These are phyloP conservation scores for Agrochola lychnidis DNA, from an alignment of 2,888 invertebrate species.

Conservation along the genomic window DNA sequence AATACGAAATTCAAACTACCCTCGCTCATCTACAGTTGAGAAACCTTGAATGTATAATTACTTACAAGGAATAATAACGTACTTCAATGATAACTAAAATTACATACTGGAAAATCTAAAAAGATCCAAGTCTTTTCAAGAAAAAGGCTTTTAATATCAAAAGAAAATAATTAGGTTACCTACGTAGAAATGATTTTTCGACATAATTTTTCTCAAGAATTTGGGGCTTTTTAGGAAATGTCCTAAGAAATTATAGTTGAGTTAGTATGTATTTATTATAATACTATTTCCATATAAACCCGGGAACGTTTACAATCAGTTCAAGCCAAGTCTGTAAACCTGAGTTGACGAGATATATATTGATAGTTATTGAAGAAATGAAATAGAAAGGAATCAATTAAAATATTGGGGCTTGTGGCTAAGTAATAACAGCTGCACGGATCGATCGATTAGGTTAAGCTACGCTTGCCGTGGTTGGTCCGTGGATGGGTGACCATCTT, in stretches of 20 bases:
- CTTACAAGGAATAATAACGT: neutral
- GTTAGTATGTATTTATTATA: too few relatives aligned
- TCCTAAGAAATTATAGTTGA: neutral
- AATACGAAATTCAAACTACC: constrained; percentile 54
- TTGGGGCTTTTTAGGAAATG: neutral
- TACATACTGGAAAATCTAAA: neutral
- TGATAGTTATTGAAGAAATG: too few relatives aligned
- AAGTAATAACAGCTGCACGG: too few relatives aligned
- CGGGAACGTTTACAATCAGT: too few relatives aligned
- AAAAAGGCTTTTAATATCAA: neutral
- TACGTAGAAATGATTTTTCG: neutral
- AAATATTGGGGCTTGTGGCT: too few relatives aligned
- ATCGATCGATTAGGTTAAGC: too few relatives aligned
- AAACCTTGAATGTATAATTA: constrained; percentile 34
- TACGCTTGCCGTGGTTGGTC: too few relatives aligned
- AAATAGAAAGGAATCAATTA: too few relatives aligned
- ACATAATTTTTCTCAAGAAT: neutral
- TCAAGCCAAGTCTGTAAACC: neutral
- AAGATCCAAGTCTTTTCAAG: neutral
- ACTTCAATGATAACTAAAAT: neutral
- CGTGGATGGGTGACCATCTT: too few relatives aligned
- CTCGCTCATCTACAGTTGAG: constrained; percentile 31
- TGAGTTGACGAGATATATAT: too few relatives aligned
- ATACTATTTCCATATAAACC: too few relatives aligned
- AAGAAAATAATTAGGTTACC: too few relatives aligned